A percentile compares a stretch with the other conserved stretches of the same genome.
Conservation (phyloP, 1,140 invertebrate species). For the Gonatopus flavifemur region DNA sequence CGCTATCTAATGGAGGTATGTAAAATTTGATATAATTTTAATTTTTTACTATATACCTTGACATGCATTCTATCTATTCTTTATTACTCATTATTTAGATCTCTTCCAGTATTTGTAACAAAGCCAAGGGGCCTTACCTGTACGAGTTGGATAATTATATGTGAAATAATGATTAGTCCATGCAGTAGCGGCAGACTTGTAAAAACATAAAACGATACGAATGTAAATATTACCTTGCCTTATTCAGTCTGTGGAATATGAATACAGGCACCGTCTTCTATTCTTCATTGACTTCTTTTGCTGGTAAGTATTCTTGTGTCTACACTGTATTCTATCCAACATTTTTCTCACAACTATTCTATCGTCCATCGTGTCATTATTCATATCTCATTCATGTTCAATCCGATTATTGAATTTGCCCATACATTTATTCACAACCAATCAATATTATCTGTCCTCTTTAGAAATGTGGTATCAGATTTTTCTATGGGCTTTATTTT, state of each 20-base stretch:
- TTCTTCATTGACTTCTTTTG: slow-evolving; percentile 45
- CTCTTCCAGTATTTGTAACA: no score
- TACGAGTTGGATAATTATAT: no score
- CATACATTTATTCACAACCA: background rate
- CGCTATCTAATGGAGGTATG: no score
- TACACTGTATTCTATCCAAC: background rate
- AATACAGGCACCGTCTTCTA: slow-evolving; percentile 35
- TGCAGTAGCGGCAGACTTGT: no score
- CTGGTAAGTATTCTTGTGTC: slow-evolving; percentile 33
- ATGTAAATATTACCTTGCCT: no score
- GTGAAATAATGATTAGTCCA: no score
- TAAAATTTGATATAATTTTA: no score
- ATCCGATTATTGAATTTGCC: background rate
- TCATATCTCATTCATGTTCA: background rate
- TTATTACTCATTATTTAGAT: no score
- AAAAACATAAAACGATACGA: no score
- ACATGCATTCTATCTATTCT: no score
- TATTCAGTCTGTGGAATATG: slow-evolving; percentile 20
- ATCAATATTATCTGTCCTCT: background rate
- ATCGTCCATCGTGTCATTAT: background rate
- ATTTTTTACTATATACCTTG: no score
- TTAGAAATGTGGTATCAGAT: slow-evolving; percentile 94
- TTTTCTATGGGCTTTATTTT: slow-evolving; percentile 91
- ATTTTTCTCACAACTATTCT: background rate
- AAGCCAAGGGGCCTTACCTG: no score